phyloP scores from a whole-genome alignment of 2,888 invertebrate genomes.

The Vannuccia rotundouncinata region DNA sequence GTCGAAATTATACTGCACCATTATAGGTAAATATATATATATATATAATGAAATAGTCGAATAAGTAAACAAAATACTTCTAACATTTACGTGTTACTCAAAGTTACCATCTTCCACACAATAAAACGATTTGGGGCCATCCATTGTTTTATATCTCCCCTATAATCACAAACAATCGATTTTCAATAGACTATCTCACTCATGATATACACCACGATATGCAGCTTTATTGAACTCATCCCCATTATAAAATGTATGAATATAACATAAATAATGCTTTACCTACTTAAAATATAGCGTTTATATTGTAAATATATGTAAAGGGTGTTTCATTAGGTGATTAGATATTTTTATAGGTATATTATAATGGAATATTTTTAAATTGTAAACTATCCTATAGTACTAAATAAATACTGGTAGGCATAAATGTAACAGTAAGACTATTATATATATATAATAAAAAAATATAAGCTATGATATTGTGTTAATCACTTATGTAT shows the following conservation, averaged over 20 bases:
- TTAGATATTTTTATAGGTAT: constrained; percentile 15
- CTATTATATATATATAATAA: not conserved
- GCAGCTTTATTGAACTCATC: constrained; percentile 18
- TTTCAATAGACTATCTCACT: constrained; percentile 6
- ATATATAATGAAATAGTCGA: constrained; percentile 5
- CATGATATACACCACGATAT: constrained; percentile 17
- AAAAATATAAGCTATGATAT: too few species aligned
- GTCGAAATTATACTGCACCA: not conserved
- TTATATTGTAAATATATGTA: not conserved
- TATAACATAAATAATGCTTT: constrained; percentile 16
- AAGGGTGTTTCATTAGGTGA: not conserved
- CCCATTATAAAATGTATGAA: constrained; percentile 9
- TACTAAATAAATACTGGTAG: constrained; percentile 16
- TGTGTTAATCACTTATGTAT: not conserved
- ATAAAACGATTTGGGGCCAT: constrained; percentile 9
- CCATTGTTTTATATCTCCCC: constrained; percentile 11
- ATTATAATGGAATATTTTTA: constrained; percentile 7
- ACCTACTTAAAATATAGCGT: not conserved
- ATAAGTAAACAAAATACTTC: constrained; percentile 6
- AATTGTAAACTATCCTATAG: not conserved
- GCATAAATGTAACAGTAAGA: constrained; percentile 16
- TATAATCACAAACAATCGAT: constrained; percentile 26
- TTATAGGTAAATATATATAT: not conserved
- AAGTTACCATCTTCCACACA: constrained; percentile 9
- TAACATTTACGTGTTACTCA: constrained; percentile 3